phyloP scores from a whole-genome alignment of 2,113 vertebrate species.

The human (Homo sapiens) region DNA sequence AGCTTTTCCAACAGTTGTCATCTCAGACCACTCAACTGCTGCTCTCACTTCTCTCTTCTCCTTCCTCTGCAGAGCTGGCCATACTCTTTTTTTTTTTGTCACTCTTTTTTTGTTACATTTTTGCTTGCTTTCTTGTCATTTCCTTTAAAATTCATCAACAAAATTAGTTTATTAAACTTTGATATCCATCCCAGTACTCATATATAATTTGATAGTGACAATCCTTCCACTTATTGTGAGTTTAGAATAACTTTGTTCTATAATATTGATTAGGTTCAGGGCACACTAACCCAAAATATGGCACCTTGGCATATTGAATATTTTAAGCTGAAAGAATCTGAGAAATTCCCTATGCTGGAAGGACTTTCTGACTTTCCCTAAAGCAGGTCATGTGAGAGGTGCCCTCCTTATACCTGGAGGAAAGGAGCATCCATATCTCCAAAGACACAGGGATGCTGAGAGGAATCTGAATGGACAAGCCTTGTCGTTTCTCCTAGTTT shows the following conservation, averaged over 20 bases:
- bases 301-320: neutral
- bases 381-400: neutral
- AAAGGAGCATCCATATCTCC: too few species aligned
- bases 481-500: too few species aligned
- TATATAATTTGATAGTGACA: neutral
- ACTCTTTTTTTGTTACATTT: neutral
- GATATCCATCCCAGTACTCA: neutral
- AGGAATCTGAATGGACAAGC: neutral
- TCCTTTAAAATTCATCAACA: neutral
- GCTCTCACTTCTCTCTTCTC: neutral
- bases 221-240: neutral
- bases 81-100: neutral
- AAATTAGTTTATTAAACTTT: neutral
- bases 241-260: neutral
- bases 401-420: too few species aligned
- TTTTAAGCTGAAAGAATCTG: neutral
- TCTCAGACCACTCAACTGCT: neutral
- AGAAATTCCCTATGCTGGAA: neutral
- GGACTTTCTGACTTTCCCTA: neutral
- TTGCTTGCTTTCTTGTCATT: neutral
- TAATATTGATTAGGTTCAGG: neutral
- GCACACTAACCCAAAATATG: neutral
- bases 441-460: neutral
- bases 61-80: neutral
- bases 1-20: neutral